Percentiles rank a stretch among this genome's conserved stretches.
phyloP scores from a whole-genome alignment of 2,113 vertebrate species.

The Zosterops pallidus region DNA sequence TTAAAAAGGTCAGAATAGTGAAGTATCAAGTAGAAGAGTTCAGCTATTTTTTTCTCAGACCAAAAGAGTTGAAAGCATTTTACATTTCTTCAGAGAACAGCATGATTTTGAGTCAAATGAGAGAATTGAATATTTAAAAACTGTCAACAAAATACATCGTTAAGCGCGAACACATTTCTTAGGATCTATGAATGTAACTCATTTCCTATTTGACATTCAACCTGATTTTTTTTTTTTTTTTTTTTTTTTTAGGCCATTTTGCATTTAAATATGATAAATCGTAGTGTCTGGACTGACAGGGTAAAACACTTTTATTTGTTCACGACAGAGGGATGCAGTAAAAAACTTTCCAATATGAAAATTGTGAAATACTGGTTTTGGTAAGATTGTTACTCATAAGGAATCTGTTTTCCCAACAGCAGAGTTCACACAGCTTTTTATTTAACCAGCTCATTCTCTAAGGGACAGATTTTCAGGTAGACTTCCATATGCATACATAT shows the following conservation, averaged over 20 bases:
- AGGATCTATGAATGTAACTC: background rate
- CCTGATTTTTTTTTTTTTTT: background rate
- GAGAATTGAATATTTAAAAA: background rate
- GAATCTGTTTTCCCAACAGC: background rate
- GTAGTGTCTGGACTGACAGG: accelerated
- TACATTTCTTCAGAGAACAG: background rate
- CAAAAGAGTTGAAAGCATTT: background rate
- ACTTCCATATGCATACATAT: accelerated
- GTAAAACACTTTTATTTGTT: background rate
- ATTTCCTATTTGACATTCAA: background rate
- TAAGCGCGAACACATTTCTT: background rate
- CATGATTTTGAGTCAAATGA: background rate
- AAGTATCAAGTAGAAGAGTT: background rate
- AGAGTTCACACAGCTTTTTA: background rate
- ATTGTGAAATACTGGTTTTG: background rate
- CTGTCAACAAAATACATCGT: background rate
- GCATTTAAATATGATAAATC: background rate
- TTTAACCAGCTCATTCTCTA: background rate
- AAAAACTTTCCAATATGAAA: background rate
- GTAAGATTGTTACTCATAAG: background rate
- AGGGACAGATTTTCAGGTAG: background rate
- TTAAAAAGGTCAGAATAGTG: background rate
- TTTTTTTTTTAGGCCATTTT: background rate
- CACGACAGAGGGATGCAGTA: background rate
- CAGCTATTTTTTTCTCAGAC: background rate